These are phyloP conservation scores for Hylia prasina DNA, from an alignment of 2,113 vertebrate genomes.

Conservation along the genomic window DNA sequence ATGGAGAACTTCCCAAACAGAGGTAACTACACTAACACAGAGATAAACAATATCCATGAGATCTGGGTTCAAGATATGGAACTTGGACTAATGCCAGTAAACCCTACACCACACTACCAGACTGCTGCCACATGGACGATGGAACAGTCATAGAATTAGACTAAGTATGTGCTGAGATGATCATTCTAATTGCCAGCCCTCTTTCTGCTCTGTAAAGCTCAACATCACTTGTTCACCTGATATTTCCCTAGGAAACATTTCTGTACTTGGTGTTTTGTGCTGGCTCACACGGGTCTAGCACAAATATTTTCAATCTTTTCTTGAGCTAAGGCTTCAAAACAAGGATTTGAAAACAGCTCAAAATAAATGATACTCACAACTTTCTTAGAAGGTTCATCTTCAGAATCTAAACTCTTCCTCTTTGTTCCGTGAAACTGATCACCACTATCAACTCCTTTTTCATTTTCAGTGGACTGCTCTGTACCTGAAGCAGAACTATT, in stretches of 20 bases:
- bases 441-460: neutral
- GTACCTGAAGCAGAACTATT: neutral
- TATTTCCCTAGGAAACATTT: neutral
- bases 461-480: neutral
- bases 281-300: neutral
- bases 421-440: neutral
- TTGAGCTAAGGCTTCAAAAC: neutral
- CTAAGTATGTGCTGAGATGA: neutral
- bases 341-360: neutral
- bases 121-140: fast-evolving
- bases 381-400: conserved; percentile 43
- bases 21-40: neutral
- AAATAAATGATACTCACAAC: conserved; percentile 44
- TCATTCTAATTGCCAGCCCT: neutral
- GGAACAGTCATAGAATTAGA: neutral
- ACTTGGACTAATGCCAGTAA: neutral
- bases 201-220: neutral
- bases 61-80: fast-evolving
- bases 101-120: neutral
- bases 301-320: neutral
- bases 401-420: conserved; percentile 32
- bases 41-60: neutral
- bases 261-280: neutral
- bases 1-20: neutral
- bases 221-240: neutral